A percentile compares a stretch with the other conserved stretches of the same genome.
Conservation (phyloP, 2,888 invertebrate species). For the Lasioglossum lativentre region DNA sequence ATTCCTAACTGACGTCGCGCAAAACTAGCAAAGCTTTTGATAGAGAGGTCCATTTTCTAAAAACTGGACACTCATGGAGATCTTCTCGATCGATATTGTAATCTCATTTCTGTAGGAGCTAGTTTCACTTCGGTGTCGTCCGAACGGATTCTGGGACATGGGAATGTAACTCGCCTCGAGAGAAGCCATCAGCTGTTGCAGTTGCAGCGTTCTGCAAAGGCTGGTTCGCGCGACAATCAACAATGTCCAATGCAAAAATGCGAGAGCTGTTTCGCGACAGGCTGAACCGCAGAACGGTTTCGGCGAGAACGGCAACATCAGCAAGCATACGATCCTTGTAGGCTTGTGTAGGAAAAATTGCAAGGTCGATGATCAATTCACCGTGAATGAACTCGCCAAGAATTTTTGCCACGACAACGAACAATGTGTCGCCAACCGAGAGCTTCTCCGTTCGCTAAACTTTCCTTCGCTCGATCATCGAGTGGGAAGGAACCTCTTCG, state of each 20-base stretch:
- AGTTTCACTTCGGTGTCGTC: not conserved
- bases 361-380: conserved; percentile 14
- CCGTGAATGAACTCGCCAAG: not conserved
- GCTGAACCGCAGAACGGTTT: not conserved
- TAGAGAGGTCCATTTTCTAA: too few relatives aligned
- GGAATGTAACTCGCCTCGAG: not conserved
- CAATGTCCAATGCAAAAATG: conserved; percentile 3
- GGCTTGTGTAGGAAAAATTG: conserved; percentile 19
- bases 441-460: not conserved
- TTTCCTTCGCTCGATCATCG: not conserved
- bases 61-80: too few relatives aligned
- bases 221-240: not conserved
- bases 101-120: not conserved
- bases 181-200: not conserved
- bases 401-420: not conserved
- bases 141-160: not conserved
- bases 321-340: not conserved
- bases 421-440: not conserved
- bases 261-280: not conserved
- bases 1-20: too few relatives aligned
- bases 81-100: not conserved
- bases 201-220: not conserved
- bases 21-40: too few relatives aligned
- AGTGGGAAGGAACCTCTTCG: not conserved
- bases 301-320: not conserved